These are phyloP conservation scores for Drosophila subpulchrella DNA, from an alignment of 1,140 invertebrate genomes.

Conservation along the genomic window DNA sequence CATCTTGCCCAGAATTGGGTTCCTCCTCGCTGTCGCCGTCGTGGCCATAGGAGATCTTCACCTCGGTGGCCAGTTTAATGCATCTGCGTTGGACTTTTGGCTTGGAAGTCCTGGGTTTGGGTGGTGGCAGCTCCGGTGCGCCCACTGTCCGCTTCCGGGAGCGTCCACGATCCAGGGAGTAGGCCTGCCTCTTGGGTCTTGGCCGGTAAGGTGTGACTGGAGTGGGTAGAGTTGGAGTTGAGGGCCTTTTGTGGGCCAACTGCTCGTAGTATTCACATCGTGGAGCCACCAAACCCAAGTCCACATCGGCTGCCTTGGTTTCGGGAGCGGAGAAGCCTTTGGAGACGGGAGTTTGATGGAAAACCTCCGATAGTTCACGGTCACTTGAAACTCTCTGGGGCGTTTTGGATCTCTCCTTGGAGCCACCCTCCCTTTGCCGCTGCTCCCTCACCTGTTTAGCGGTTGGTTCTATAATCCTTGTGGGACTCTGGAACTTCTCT, in stretches of 20 bases:
- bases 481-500: conserved; percentile 78
- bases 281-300: conserved; percentile 75
- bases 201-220: conserved; percentile 38
- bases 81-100: conserved; percentile 68
- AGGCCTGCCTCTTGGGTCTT: conserved; percentile 59
- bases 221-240: conserved; percentile 24
- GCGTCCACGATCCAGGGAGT: conserved; percentile 68
- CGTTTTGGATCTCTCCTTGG: conserved; percentile 6
- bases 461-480: conserved; percentile 60
- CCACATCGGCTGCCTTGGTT: conserved; percentile 73
- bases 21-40: conserved; percentile 72
- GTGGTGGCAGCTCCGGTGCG: conserved; percentile 66
- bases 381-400: conserved; percentile 6
- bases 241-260: conserved; percentile 46
- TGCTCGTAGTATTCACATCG: conserved; percentile 76
- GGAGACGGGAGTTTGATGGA: conserved; percentile 35
- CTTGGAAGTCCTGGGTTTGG: conserved; percentile 51
- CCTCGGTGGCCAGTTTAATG: conserved; percentile 77
- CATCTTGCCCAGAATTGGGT: conserved; percentile 26
- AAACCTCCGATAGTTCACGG: conserved; percentile 5
- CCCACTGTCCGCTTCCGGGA: conserved; percentile 41
- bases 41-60: conserved; percentile 72
- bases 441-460: conserved; percentile 45
- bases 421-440: conserved; percentile 7
- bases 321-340: conserved; percentile 79